Evolutionary conservation across 2,797 vertebrate species (phyloP).

Genomic region (Propithecus deckenii): DNA sequence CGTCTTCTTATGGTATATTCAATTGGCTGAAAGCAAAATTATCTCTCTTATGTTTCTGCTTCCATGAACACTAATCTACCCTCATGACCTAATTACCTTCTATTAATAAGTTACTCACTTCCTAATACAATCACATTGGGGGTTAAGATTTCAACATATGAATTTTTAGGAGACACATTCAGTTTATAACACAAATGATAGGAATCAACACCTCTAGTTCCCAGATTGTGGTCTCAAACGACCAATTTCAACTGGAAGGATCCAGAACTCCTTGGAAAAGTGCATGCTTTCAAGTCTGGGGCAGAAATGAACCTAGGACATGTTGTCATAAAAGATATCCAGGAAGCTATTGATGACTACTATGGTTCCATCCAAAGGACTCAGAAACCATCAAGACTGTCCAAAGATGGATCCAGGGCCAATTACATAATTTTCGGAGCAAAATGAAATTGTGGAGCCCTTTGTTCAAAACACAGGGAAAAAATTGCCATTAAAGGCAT

Average conservation of each 20-base stretch:
- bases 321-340: neutral
- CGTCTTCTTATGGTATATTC: neutral
- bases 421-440: neutral
- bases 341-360: neutral
- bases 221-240: neutral
- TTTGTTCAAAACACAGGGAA: neutral
- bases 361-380: neutral
- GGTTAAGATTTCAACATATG: neutral
- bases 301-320: neutral
- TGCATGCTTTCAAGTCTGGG: neutral
- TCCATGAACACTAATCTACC: neutral
- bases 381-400: too few species aligned
- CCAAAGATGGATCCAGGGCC: neutral
- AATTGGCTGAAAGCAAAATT: neutral
- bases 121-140: neutral
- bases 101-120: neutral
- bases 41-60: neutral
- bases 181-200: neutral
- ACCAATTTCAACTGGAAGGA: neutral
- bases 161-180: neutral
- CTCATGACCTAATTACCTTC: neutral
- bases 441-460: neutral
- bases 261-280: neutral
- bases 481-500: neutral
- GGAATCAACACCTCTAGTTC: neutral